Conservation (phyloP, 1,140 invertebrate species). For the Drosophila nikananu region DNA sequence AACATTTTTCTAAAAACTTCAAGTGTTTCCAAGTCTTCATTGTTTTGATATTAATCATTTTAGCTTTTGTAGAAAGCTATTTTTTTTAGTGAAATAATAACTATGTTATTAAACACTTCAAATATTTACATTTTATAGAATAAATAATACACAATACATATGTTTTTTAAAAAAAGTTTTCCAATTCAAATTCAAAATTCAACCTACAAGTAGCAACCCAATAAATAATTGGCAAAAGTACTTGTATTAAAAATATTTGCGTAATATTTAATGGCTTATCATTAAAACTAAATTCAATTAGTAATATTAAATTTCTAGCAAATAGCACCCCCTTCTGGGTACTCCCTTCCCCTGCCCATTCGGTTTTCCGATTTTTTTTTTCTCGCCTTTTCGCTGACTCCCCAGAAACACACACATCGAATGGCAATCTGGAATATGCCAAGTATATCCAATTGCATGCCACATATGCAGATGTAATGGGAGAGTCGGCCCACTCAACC, state of each 20-base stretch:
- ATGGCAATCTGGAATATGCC: slow-evolving; percentile 50
- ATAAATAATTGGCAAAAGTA: background rate
- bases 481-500: slow-evolving; percentile 30
- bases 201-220: background rate
- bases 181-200: background rate
- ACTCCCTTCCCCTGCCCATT: background rate
- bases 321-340: background rate
- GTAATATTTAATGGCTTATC: too few relatives aligned
- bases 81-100: background rate
- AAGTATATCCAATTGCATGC: slow-evolving; percentile 45
- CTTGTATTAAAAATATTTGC: background rate
- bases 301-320: background rate
- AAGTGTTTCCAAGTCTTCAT: background rate
- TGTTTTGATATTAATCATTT: too few relatives aligned
- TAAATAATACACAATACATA: background rate
- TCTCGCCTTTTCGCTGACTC: slow-evolving; percentile 21
- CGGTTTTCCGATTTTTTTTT: slow-evolving; percentile 9
- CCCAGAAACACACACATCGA: slow-evolving; percentile 7
- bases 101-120: background rate
- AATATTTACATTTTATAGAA: background rate
- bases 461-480: slow-evolving; percentile 51
- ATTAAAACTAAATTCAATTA: too few relatives aligned
- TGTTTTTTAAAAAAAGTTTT: background rate
- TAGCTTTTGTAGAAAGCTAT: too few relatives aligned
- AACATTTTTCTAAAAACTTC: background rate